Conservation (phyloP, 2,888 invertebrate species). For the Leptopilina drosophilae region DNA sequence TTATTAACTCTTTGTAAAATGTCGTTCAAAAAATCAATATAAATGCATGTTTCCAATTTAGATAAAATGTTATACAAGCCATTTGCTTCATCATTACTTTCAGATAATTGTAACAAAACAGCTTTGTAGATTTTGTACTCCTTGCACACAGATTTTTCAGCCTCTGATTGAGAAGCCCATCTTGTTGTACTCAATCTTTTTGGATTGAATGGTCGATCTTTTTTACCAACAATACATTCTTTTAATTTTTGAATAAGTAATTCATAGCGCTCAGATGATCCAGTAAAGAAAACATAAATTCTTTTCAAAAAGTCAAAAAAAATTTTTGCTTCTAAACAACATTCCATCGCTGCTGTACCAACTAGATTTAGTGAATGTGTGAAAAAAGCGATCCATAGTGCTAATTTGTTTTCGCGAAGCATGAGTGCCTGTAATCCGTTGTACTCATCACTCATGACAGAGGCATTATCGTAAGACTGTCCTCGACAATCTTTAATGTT, state of each 20-base stretch:
- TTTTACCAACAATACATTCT: slow-evolving; percentile 12
- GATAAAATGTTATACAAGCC: slow-evolving; percentile 46
- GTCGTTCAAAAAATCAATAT: slow-evolving; percentile 52
- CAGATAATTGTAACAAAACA: slow-evolving; percentile 37
- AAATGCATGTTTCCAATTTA: slow-evolving; percentile 52
- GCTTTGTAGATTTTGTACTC: slow-evolving; percentile 42
- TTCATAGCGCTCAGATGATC: slow-evolving; percentile 47
- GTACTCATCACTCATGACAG: slow-evolving; percentile 55
- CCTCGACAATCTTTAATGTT: slow-evolving; percentile 55
- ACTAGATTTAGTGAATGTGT: slow-evolving; percentile 45
- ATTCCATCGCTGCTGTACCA: slow-evolving; percentile 16
- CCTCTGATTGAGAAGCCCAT: slow-evolving; percentile 46
- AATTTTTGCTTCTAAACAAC: neutral
- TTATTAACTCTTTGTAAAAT: slow-evolving; percentile 47
- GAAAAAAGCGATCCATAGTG: slow-evolving; percentile 45
- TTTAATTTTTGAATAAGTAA: slow-evolving; percentile 41
- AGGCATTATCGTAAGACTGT: slow-evolving; percentile 57
- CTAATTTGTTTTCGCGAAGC: slow-evolving; percentile 45
- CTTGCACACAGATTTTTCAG: slow-evolving; percentile 33
- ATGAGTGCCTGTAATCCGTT: slow-evolving; percentile 49
- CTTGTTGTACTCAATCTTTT: slow-evolving; percentile 46
- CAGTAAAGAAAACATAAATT: slow-evolving; percentile 45
- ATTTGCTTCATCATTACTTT: slow-evolving; percentile 45
- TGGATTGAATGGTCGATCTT: slow-evolving; percentile 37
- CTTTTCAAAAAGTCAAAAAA: slow-evolving; percentile 42